Base-by-base conservation (phyloP, 2,888 invertebrate genomes). In the Eudasyphora cyanicolor region DNA sequence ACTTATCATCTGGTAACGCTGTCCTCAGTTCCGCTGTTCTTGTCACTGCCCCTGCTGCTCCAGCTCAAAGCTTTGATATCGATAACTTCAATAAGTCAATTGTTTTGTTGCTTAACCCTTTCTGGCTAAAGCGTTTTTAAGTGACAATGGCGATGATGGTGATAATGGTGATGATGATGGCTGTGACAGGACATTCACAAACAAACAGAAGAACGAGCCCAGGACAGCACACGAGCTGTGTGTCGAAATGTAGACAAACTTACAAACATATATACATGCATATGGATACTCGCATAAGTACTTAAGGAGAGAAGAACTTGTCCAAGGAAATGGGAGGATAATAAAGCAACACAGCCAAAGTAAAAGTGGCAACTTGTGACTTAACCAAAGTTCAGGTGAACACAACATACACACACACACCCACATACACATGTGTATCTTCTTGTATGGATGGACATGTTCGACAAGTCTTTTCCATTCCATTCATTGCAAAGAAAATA, bases 111-210 rank as follows among this genome's bases (percentile, higher is more conserved):
- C 14, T 19, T 32, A 35, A 17, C 6, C 27, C 12, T 60, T 54
- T 21, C 35, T 19, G 67, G 38, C 49, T 24, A n/a, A 73, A 73
- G 57, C 35, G 57, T 70, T 79, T 32, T 69, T 70, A 75, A 79
- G 49, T 76, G 51, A 75, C 62, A 54, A 74, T 71, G 67, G 64
- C 24, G 19, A 67, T 42, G 45, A 49, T 19, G 54, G 42, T 88
- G 84, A 85, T 84, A 74, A 86, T 84, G 82, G 85, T 85, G 85
- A 82, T 77, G 77, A 86, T 84, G 87, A 87, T 85, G 88, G 86
- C 19, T 14, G 27, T 54, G 80, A 45, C 75, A 70, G 32, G 7
- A 70, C 75, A 24, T 69, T 57, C 32, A 45, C 49, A 62, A 14
- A 60, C 27, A 62, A 57, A 70, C 60, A 62, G 14, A 54, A 62